Evolutionary conservation across 2,113 vertebrate genomes (phyloP).

Genomic region (Rhabdornis inornatus): DNA sequence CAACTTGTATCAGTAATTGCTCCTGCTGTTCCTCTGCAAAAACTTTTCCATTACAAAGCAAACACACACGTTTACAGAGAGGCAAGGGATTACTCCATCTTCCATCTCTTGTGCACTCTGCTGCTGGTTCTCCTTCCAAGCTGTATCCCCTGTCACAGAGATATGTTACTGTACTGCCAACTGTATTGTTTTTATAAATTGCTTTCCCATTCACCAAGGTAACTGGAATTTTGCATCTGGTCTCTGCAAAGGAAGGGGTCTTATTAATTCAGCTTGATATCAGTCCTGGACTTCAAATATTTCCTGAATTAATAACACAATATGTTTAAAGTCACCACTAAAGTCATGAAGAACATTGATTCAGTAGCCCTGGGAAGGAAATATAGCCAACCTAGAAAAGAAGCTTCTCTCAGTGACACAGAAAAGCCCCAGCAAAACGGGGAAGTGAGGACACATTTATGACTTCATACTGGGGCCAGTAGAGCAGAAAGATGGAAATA

Average conservation of each 20-base stretch:
- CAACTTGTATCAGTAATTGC: neutral
- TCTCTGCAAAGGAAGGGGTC: slow-evolving; percentile 65
- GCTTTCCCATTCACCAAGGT: slow-evolving; percentile 79
- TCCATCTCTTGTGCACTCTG: slow-evolving; percentile 80
- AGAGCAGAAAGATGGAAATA: neutral
- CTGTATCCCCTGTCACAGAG: slow-evolving; percentile 85
- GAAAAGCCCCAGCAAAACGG: neutral
- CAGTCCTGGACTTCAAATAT: neutral
- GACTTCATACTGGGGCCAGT: neutral
- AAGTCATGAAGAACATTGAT: neutral
- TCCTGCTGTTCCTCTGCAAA: neutral
- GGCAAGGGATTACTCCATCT: slow-evolving; percentile 86
- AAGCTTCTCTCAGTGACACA: neutral
- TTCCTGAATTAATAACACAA: neutral
- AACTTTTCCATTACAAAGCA: slow-evolving; percentile 1
- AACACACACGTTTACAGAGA: slow-evolving; percentile 87
- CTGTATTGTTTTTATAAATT: slow-evolving; percentile 77
- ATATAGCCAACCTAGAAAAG: neutral
- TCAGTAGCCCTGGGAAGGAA: neutral
- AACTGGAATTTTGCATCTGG: slow-evolving; percentile 76
- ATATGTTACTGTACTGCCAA: slow-evolving; percentile 78
- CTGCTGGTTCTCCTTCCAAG: slow-evolving; percentile 79
- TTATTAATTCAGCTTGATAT: slow-evolving; percentile 1
- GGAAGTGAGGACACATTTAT: neutral
- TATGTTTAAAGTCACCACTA: neutral